These are phyloP conservation scores for Malurus cyaneus DNA, from an alignment of 2,113 vertebrate species.

Conservation along the genomic window DNA sequence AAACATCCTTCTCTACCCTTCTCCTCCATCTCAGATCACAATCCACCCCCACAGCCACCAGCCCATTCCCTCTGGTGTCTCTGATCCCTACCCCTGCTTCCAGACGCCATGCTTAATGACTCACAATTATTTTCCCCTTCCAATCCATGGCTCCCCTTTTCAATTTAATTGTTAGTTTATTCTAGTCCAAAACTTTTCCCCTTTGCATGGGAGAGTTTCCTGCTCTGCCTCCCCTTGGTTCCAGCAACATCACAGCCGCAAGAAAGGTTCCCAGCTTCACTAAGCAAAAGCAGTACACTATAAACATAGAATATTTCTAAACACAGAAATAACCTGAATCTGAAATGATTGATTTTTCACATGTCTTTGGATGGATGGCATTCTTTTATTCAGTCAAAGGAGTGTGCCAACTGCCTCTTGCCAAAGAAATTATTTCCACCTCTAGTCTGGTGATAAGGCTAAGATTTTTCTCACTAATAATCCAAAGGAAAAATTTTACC, in stretches of 20 bases:
- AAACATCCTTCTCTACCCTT: neutral
- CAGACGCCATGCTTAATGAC: neutral
- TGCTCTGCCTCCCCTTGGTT: neutral
- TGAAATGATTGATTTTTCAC: neutral
- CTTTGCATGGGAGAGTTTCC: neutral
- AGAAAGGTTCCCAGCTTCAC: neutral
- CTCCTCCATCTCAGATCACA: neutral
- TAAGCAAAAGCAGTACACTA: neutral
- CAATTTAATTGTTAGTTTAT: neutral
- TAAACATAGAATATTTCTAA: neutral
- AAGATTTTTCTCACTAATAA: neutral
- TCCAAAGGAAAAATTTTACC: neutral
- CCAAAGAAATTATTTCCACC: neutral
- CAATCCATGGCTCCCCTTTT: neutral
- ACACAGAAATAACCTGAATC: neutral
- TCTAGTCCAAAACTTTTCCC: neutral
- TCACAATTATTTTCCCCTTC: neutral
- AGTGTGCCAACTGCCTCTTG: neutral
- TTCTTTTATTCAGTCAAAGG: neutral
- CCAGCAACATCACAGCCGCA: neutral
- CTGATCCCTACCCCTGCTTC: neutral
- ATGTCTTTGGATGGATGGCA: accelerated
- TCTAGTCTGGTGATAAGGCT: neutral
- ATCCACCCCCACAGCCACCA: neutral
- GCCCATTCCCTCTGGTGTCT: neutral